Evolutionary conservation across 37 sponge, comb jelly and placozoan genomes (phyloP).

Genomic region (Aplysina aerophoba): DNA sequence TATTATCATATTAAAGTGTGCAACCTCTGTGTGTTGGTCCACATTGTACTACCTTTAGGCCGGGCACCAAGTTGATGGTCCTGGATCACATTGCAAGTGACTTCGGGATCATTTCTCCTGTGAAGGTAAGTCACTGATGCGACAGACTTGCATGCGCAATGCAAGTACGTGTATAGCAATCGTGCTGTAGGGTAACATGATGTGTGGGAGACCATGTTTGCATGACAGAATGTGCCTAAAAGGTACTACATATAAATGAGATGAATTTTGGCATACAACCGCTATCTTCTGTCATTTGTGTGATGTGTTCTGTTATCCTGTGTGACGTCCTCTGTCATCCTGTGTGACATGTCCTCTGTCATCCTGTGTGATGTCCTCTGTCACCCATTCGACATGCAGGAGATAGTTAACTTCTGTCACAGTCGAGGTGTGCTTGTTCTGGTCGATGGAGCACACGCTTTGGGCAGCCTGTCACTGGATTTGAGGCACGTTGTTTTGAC

Average conservation of each 20-base stretch:
- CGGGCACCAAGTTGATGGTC: conserved; percentile 62
- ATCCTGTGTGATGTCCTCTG: background rate
- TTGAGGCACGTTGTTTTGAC: conserved; percentile 67
- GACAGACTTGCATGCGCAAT: background rate
- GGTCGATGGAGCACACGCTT: conserved; percentile 94
- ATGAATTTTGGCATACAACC: too few relatives aligned
- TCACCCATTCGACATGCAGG: background rate
- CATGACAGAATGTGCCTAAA: too few relatives aligned
- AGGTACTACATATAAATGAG: too few relatives aligned
- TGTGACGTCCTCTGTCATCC: too few relatives aligned
- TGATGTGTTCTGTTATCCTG: too few relatives aligned
- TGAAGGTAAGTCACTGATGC: conserved; percentile 51
- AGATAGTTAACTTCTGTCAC: conserved; percentile 62
- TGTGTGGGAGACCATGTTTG: background rate
- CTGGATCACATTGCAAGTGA: conserved; percentile 82
- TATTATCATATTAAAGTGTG: background rate
- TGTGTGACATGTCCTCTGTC: background rate
- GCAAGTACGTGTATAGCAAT: background rate
- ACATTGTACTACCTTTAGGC: conserved; percentile 51
- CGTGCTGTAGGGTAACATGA: background rate
- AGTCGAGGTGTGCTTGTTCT: conserved; percentile 77
- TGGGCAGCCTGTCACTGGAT: conserved; percentile 73
- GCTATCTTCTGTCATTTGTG: too few relatives aligned
- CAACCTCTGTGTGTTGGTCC: too few relatives aligned
- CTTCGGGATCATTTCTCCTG: conserved; percentile 63